phyloP scores from a whole-genome alignment of 2,888 invertebrate genomes.

The Thecophora atra region DNA sequence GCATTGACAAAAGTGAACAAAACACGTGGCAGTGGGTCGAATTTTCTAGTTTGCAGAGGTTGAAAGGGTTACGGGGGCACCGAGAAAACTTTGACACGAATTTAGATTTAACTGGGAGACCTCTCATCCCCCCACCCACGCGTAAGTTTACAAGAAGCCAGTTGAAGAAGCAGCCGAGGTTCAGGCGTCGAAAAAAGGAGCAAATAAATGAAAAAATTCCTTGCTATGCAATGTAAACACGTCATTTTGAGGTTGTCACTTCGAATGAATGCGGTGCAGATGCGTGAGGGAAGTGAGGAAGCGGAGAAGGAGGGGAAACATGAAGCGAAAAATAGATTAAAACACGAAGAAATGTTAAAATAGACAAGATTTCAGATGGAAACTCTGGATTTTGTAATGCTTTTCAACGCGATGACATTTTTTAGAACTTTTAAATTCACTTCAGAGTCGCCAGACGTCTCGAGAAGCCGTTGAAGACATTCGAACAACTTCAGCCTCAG shows the following conservation, averaged over 20 bases:
- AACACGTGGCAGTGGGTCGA: slow-evolving; percentile 4
- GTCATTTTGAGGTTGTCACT: slow-evolving; percentile 3
- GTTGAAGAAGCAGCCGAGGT: neutral
- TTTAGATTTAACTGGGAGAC: neutral
- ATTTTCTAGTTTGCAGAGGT: slow-evolving; percentile 28
- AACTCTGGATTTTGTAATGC: neutral
- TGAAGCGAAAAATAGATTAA: too few relatives aligned
- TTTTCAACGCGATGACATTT: neutral
- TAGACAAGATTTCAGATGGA: neutral
- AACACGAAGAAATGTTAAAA: neutral
- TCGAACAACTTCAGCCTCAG: neutral
- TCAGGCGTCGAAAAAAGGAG: neutral
- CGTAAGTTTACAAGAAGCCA: neutral
- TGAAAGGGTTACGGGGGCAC: neutral
- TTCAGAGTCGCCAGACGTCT: neutral
- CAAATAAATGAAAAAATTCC: neutral
- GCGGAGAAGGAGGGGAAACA: neutral
- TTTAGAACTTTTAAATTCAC: neutral
- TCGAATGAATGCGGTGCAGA: neutral
- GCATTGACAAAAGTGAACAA: neutral
- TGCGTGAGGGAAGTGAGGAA: neutral
- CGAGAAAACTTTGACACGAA: slow-evolving; percentile 9
- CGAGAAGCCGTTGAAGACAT: neutral
- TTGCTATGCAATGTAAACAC: neutral
- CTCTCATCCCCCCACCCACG: neutral